phyloP scores from a whole-genome alignment of 2,888 invertebrate species.

The Hydriomena furcata region DNA sequence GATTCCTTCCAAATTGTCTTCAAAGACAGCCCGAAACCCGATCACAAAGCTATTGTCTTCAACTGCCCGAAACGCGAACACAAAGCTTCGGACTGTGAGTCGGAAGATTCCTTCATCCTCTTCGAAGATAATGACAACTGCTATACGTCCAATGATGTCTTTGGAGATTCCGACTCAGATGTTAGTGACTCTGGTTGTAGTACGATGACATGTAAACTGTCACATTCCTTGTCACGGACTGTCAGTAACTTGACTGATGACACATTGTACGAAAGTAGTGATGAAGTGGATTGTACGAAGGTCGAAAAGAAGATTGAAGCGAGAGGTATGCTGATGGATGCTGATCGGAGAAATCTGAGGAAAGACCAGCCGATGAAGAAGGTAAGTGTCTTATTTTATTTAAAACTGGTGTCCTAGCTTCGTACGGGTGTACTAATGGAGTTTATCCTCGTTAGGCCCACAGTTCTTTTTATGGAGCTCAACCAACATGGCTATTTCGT shows the following conservation, averaged over 20 bases:
- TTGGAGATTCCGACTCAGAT: slow-evolving; percentile 49
- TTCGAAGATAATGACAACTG: slow-evolving; percentile 76
- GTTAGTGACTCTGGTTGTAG: slow-evolving; percentile 58
- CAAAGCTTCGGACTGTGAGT: slow-evolving; percentile 78
- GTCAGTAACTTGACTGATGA: slow-evolving; percentile 68
- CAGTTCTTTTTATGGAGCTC: too few species aligned
- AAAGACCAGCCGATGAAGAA: slow-evolving; percentile 56
- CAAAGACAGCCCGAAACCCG: slow-evolving; percentile 51
- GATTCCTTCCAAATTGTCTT: slow-evolving; percentile 79
- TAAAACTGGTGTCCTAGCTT: too few species aligned
- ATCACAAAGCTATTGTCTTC: slow-evolving; percentile 44
- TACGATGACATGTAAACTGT: slow-evolving; percentile 44
- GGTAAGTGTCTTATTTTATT: slow-evolving; percentile 49
- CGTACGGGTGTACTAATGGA: too few species aligned
- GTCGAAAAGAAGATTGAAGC: slow-evolving; percentile 14
- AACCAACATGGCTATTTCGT: too few species aligned
- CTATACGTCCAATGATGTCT: slow-evolving; percentile 69
- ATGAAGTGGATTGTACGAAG: slow-evolving; percentile 65
- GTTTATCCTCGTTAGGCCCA: too few species aligned
- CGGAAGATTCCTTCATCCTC: slow-evolving; percentile 84
- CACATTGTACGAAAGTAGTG: slow-evolving; percentile 62
- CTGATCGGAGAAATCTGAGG: slow-evolving; percentile 50
- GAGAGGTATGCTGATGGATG: slow-evolving; percentile 56
- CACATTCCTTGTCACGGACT: slow-evolving; percentile 59
- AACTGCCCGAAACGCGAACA: too few species aligned